Conservation (phyloP, 2,888 invertebrate species). For the Melanchra persicariae region DNA sequence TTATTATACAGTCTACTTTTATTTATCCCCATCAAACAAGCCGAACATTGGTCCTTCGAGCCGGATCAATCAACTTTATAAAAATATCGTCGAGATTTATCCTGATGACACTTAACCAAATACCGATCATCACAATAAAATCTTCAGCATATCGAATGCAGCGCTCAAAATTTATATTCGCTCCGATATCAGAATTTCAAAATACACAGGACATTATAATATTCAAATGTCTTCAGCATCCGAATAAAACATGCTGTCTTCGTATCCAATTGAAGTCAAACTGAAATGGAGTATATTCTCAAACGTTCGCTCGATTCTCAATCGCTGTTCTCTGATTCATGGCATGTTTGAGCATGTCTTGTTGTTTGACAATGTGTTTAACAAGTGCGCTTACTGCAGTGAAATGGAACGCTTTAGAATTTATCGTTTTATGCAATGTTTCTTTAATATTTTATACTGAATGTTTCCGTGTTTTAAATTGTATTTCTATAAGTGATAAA, state of each 20-base stretch:
- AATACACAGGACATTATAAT: constrained; percentile 52
- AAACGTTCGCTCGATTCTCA: constrained; percentile 38
- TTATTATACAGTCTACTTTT: no score
- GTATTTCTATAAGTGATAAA: neutral
- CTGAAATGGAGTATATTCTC: constrained; percentile 40
- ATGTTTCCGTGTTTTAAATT: neutral
- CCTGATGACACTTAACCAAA: neutral
- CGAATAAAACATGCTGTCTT: constrained; percentile 57
- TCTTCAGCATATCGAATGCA: constrained; percentile 22
- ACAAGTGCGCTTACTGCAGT: constrained; percentile 4
- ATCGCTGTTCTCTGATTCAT: constrained; percentile 42
- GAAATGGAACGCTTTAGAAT: constrained; percentile 1
- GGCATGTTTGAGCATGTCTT: constrained; percentile 40
- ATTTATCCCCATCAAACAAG: no score
- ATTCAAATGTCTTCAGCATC: constrained; percentile 49
- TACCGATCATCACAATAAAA: constrained; percentile 15
- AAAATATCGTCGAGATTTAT: neutral
- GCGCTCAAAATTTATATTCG: constrained; percentile 45
- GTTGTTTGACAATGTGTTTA: constrained; percentile 22
- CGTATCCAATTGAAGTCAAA: constrained; percentile 56
- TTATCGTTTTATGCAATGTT: neutral
- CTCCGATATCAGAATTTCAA: constrained; percentile 53
- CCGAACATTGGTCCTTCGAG: no score
- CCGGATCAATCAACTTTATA: neutral
- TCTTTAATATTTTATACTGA: neutral